Base-by-base conservation (phyloP, 2,888 invertebrate genomes). In the Thyatira batis region DNA sequence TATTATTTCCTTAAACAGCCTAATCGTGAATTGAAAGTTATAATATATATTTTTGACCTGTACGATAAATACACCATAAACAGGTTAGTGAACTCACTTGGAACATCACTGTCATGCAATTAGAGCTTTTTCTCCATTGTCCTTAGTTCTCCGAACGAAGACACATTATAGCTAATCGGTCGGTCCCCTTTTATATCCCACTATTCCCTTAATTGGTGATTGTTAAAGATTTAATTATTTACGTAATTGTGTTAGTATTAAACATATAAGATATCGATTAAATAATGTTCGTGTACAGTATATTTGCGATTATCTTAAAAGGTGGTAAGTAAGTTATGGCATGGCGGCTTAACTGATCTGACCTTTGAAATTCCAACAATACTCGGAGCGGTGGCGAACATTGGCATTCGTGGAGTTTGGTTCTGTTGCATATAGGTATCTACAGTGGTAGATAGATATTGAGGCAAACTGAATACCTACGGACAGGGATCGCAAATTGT, bases 111-210 rank as follows among this genome's bases (percentile, higher is more conserved):
- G n/a, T n/a, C n/a, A n/a, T 66, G 73, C 84, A 83, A 86, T 85
- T 87, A 82, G 73, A 69, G 68, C 64, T 77, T 85, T 82, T 76
- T 76, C 65, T 77, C 78, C 82, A 84, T 87, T 85, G 83, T 86
- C 76, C 74, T 80, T 65, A 56, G 72, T 80, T 82, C 82, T 76
- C 61, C 58, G 82, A 84, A 81, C 73, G 65, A 66, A 73, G 74
- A 79, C 76, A 82, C 83, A 81, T 81, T 84, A 80, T 70, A 73
- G 71, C 70, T 80, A 82, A 85, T 83, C 76, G 78, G 71, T 72
- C 57, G 48, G 66, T 65, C 75, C 78, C 75, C 74, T 39, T 68
- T 73, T 69, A 69, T 73, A 77, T 72, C 63, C 67, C 63, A 64
- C 69, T 69, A 80, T 84, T 82, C 85, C 73, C 67, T 76, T 73